Conservation (phyloP, 2,113 vertebrate genomes). For the Empidonax traillii region DNA sequence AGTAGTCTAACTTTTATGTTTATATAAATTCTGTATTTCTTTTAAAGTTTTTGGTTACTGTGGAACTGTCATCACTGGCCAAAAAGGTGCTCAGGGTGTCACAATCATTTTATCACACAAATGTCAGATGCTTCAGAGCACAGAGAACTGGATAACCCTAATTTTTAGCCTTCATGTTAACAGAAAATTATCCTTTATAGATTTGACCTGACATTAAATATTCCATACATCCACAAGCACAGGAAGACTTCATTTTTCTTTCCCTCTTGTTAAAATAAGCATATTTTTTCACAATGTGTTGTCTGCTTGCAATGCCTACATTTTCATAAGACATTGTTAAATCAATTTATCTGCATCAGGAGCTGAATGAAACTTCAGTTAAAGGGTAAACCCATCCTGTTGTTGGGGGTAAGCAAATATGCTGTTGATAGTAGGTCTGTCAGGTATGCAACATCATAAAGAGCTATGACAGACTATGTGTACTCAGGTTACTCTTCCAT, state of each 20-base stretch:
- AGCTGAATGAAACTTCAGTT: neutral
- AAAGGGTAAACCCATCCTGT: neutral
- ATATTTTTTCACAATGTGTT: neutral
- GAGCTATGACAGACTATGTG: neutral
- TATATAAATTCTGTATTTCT: conserved; percentile 36
- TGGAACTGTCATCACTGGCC: neutral
- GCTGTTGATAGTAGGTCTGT: neutral
- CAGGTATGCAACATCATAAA: neutral
- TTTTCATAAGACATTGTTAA: neutral
- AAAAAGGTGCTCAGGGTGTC: conserved; percentile 2
- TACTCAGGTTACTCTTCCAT: neutral
- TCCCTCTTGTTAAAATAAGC: neutral
- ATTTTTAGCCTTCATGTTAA: neutral
- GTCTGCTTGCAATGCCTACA: neutral
- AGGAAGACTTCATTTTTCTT: neutral
- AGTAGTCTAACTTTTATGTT: neutral
- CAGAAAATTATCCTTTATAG: neutral
- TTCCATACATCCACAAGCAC: neutral
- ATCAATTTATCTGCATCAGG: neutral
- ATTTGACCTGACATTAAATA: conserved; percentile 5
- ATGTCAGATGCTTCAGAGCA: conserved; percentile 1
- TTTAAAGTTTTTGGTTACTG: conserved; percentile 1
- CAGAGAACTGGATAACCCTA: neutral
- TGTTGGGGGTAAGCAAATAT: neutral
- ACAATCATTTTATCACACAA: conserved; percentile 21